phyloP scores from a whole-genome alignment of 2,797 vertebrate species.

The Lutjanus argentimaculatus region DNA sequence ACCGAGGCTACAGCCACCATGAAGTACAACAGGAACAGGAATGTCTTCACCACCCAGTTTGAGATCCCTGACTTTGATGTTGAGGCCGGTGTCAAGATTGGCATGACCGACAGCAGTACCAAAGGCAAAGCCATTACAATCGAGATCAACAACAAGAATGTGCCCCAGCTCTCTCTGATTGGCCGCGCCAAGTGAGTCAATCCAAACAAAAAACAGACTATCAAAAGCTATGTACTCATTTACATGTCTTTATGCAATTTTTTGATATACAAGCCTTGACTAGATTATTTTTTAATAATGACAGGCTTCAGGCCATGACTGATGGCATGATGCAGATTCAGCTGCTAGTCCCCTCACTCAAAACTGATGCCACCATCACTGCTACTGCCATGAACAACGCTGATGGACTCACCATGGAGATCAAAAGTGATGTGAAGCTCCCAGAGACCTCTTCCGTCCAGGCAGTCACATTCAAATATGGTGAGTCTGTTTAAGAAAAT shows the following conservation, averaged over 20 bases:
- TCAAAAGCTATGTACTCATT: not conserved
- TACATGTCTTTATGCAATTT: not conserved
- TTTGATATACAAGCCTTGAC: conserved; percentile 9
- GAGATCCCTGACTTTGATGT: conserved; percentile 89
- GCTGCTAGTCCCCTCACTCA: conserved; percentile 87
- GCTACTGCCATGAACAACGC: conserved; percentile 77
- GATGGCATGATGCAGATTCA: conserved; percentile 86
- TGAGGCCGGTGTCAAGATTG: conserved; percentile 89
- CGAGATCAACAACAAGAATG: conserved; percentile 90
- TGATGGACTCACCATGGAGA: conserved; percentile 83
- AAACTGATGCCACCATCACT: conserved; percentile 87
- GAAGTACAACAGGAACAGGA: conserved; percentile 90
- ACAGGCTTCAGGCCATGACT: conserved; percentile 84
- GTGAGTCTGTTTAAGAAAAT: conserved; percentile 74
- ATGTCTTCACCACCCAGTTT: conserved; percentile 87
- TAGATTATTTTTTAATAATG: conserved; percentile 9
- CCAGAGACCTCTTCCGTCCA: conserved; percentile 86
- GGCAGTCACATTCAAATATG: conserved; percentile 87
- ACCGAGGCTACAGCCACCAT: conserved; percentile 87
- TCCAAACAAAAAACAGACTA: not conserved
- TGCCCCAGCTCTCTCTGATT: conserved; percentile 88
- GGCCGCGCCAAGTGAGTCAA: conserved; percentile 89
- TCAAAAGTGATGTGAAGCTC: conserved; percentile 88
- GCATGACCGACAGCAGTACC: conserved; percentile 82
- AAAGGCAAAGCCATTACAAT: conserved; percentile 83